Conservation (phyloP, 37 sponge, comb jelly and placozoan species). For the Chondrosia reniformis region DNA sequence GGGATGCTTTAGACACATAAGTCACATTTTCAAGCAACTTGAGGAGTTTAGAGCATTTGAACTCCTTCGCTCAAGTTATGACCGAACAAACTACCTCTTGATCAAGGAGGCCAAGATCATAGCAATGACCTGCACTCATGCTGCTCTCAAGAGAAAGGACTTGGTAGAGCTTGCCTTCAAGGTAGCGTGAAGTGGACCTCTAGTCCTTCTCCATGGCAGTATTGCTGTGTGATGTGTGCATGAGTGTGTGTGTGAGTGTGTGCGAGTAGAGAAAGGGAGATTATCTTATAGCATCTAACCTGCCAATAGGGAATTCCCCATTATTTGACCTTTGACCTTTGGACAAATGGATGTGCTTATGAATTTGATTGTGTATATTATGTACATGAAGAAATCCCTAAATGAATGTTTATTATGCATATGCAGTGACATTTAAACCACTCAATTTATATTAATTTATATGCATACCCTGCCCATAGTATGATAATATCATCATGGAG, state of each 20-base stretch:
- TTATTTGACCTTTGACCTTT: too few species aligned
- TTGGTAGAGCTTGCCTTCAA: constrained; percentile 95
- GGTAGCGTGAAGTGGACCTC: too few species aligned
- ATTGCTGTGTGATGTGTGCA: constrained; percentile 18
- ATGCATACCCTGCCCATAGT: constrained; percentile 48
- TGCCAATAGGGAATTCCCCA: too few species aligned
- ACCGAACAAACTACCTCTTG: constrained; percentile 94
- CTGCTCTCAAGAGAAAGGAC: constrained; percentile 92
- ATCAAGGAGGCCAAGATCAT: constrained; percentile 95
- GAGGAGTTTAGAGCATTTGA: constrained; percentile 98
- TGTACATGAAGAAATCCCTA: too few species aligned
- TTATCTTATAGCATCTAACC: too few species aligned
- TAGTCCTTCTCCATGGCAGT: too few species aligned
- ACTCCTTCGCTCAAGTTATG: constrained; percentile 82
- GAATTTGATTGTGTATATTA: too few species aligned
- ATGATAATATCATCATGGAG: constrained; percentile 99
- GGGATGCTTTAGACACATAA: constrained; percentile 95
- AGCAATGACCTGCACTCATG: constrained; percentile 99
- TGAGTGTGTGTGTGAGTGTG: constrained; percentile 16
- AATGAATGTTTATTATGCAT: too few species aligned
- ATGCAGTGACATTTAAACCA: too few species aligned
- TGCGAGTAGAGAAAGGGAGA: too few species aligned
- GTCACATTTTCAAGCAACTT: constrained; percentile 90
- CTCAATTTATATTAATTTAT: too few species aligned
- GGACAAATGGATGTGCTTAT: too few species aligned